Conservation (phyloP, 2,888 invertebrate species). For the Apoderus coryli region DNA sequence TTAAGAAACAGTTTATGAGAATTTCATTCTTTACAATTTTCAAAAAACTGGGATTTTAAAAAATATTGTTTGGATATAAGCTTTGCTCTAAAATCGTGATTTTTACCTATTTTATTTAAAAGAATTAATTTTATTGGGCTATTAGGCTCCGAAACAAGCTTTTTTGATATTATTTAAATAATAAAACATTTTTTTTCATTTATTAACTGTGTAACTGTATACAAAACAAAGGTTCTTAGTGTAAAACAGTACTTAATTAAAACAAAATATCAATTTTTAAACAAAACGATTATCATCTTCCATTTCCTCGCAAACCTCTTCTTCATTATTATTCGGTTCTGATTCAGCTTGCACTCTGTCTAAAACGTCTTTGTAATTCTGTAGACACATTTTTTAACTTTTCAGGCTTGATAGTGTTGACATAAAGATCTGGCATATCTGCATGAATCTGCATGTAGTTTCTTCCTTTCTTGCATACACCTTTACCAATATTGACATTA, state of each 20-base stretch:
- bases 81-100: neutral
- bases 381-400: constrained; percentile 9
- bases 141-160: neutral
- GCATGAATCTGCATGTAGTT: constrained; percentile 7
- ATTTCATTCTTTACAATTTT: constrained; percentile 1
- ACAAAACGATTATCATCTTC: constrained; percentile 3
- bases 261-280: constrained; percentile 2
- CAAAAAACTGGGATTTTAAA: constrained; percentile 1
- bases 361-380: constrained; percentile 6
- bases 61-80: constrained; percentile 1
- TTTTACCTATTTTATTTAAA: constrained; percentile 3
- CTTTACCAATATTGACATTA: constrained; percentile 4
- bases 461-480: constrained; percentile 12
- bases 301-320: constrained; percentile 3
- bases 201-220: constrained; percentile 1
- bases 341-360: constrained; percentile 6
- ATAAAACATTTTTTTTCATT: neutral
- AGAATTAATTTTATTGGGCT: neutral
- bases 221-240: constrained; percentile 2
- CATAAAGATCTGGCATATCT: constrained; percentile 8
- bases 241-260: neutral
- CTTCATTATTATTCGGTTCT: constrained; percentile 2
- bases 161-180: neutral
- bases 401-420: constrained; percentile 9
- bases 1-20: constrained; percentile 3